These are phyloP conservation scores for Neopipo cinnamomea DNA, from an alignment of 2,113 vertebrate species.

Conservation along the genomic window DNA sequence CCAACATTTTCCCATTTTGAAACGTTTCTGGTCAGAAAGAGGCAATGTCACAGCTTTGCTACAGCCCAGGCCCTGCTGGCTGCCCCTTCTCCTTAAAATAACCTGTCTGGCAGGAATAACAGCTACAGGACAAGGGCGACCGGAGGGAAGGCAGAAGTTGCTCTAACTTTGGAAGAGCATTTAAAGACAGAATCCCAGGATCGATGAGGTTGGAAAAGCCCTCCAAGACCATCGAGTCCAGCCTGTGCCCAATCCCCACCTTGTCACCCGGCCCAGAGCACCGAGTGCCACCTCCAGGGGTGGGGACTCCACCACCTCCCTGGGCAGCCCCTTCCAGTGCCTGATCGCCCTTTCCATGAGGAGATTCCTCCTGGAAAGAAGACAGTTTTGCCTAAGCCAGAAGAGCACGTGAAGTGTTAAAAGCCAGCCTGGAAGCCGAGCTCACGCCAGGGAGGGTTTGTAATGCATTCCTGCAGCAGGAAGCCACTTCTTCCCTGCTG, in stretches of 20 bases:
- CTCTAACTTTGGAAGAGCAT: background rate
- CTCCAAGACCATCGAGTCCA: accelerated
- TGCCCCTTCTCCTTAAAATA: background rate
- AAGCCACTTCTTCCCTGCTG: background rate
- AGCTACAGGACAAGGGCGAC: accelerated
- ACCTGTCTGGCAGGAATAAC: background rate
- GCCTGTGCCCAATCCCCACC: accelerated
- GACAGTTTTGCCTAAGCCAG: background rate
- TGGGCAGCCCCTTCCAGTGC: background rate
- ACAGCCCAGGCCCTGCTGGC: background rate
- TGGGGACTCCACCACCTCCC: background rate
- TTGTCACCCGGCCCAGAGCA: background rate
- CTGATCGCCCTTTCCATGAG: background rate
- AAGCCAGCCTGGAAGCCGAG: background rate
- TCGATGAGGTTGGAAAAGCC: background rate
- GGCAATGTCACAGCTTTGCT: background rate
- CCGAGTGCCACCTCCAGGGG: background rate
- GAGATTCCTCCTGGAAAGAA: background rate
- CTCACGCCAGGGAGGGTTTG: background rate
- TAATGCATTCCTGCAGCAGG: background rate
- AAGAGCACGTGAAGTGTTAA: accelerated
- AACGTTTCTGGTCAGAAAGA: background rate
- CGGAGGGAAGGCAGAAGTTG: background rate
- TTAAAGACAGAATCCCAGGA: background rate
- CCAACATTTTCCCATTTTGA: background rate